Evolutionary conservation across 2,797 vertebrate species (phyloP).

Genomic region (Kryptopterus vitreolus): DNA sequence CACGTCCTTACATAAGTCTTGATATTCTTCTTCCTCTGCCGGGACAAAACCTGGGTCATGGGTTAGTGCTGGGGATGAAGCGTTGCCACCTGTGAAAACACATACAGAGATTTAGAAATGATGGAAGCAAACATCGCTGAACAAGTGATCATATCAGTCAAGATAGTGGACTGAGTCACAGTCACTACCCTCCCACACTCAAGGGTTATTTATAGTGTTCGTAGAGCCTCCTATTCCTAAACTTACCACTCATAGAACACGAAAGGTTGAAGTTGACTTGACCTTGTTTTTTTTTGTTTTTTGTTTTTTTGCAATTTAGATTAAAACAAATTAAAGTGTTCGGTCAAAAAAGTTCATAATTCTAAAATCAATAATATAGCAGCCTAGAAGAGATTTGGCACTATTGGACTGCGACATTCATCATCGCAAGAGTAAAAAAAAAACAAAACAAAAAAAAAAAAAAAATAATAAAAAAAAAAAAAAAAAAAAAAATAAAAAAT

Average conservation of each 20-base stretch:
- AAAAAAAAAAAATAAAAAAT: neutral
- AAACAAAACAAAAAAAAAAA: too few species aligned
- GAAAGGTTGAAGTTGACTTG: neutral
- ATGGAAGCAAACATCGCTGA: neutral
- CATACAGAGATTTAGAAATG: neutral
- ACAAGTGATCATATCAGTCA: neutral
- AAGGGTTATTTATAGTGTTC: too few species aligned
- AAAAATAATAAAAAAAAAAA: too few species aligned
- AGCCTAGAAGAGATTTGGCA: neutral
- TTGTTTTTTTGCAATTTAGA: neutral
- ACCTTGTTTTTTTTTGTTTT: neutral
- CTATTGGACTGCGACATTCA: neutral
- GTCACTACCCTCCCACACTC: neutral
- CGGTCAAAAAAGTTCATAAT: neutral
- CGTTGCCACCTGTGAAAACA: slow-evolving; percentile 63
- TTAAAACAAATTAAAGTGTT: neutral
- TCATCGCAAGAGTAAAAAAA: too few species aligned
- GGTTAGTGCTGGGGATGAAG: slow-evolving; percentile 3
- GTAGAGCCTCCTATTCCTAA: neutral
- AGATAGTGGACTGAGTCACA: neutral
- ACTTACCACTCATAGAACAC: neutral
- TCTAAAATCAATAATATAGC: neutral
- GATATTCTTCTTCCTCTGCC: slow-evolving; percentile 17
- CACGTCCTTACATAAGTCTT: slow-evolving; percentile 62
- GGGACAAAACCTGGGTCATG: slow-evolving; percentile 11